Evolutionary conservation across 2,113 vertebrate species (phyloP).

Genomic region (Coptodon rendalli): DNA sequence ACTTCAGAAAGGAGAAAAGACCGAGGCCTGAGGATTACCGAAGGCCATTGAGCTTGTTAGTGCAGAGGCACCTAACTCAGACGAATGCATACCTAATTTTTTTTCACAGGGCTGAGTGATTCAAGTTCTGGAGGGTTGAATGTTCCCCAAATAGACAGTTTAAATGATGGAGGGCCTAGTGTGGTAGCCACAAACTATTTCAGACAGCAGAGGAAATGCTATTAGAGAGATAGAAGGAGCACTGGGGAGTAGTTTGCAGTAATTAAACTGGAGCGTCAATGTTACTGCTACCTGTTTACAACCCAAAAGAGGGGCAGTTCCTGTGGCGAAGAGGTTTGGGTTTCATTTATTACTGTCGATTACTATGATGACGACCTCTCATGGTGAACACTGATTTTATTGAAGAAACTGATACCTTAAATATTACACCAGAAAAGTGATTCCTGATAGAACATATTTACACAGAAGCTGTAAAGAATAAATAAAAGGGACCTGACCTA

Average conservation of each 20-base stretch:
- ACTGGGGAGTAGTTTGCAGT: conserved; percentile 57
- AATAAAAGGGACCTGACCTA: background rate
- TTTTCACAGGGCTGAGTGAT: conserved; percentile 33
- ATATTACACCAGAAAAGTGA: background rate
- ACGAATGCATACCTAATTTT: conserved; percentile 44
- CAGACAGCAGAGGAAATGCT: conserved; percentile 45
- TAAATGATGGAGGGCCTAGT: conserved; percentile 49
- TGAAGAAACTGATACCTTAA: conserved; percentile 13
- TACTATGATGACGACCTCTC: conserved; percentile 17
- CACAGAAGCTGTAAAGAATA: background rate
- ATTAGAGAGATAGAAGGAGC: conserved; percentile 59
- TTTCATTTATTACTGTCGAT: conserved; percentile 49
- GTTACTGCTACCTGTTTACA: conserved; percentile 58
- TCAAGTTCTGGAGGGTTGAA: conserved; percentile 19
- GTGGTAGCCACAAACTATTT: conserved; percentile 52
- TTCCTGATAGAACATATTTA: background rate
- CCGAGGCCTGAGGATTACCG: conserved; percentile 43
- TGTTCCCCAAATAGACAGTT: conserved; percentile 53
- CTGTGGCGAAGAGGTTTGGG: conserved; percentile 7
- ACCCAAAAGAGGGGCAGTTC: conserved; percentile 34
- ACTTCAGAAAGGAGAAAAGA: conserved; percentile 33
- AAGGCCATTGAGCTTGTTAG: conserved; percentile 66
- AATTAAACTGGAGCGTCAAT: conserved; percentile 65
- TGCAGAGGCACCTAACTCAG: conserved; percentile 35
- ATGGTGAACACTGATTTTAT: background rate